These are phyloP conservation scores for Apostichopus parvimensis DNA, from an alignment of 35 echinoderm and acorn worm genomes.

Conservation along the genomic window DNA sequence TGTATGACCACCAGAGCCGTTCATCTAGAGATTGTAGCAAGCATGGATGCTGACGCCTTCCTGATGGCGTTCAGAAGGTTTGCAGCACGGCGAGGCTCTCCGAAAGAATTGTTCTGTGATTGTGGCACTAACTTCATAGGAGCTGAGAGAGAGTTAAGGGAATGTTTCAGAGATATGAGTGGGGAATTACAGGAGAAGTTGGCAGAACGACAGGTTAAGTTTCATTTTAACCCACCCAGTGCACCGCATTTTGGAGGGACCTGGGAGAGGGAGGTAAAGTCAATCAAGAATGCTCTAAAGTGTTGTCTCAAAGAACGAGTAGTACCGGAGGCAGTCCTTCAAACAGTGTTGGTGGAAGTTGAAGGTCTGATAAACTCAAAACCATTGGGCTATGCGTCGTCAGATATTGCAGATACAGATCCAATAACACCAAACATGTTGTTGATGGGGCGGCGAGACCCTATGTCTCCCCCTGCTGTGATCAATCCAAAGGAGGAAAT, in stretches of 20 bases:
- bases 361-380: constrained; percentile 64
- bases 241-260: constrained; percentile 36
- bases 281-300: constrained; percentile 16
- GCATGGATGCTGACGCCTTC: constrained; percentile 52
- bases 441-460: constrained; percentile 59
- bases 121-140: too few species aligned
- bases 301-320: constrained; percentile 19
- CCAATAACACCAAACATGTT: constrained; percentile 60
- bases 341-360: constrained; percentile 48
- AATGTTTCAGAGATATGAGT: too few species aligned
- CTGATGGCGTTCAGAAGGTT: constrained; percentile 51
- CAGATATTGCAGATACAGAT: constrained; percentile 51
- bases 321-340: constrained; percentile 24
- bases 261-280: constrained; percentile 41
- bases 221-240: constrained; percentile 30
- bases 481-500: constrained; percentile 11
- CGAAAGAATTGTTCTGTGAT: constrained; percentile 36
- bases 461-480: constrained; percentile 20
- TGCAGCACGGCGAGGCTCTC: not conserved
- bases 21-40: constrained; percentile 27
- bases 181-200: not conserved
- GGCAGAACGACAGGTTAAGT: not conserved
- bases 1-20: constrained; percentile 44
- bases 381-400: constrained; percentile 53
- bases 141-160: too few species aligned